A percentile compares a stretch with the other conserved stretches of the same genome.
Evolutionary conservation across 1,140 invertebrate genomes (phyloP).

Genomic region (Sitobion miscanthi): DNA sequence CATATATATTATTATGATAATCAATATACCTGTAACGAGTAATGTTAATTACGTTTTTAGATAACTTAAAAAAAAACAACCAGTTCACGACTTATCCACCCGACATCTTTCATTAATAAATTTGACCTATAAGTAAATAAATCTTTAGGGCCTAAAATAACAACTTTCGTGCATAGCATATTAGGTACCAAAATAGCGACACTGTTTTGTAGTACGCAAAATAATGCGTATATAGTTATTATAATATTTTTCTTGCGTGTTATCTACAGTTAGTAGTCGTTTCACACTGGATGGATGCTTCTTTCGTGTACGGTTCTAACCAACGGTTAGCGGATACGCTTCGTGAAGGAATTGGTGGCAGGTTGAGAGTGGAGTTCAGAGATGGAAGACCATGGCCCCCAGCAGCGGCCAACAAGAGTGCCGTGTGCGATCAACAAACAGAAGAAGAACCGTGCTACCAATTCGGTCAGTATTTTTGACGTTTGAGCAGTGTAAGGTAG

Average conservation of each 20-base stretch:
- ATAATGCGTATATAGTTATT: not conserved
- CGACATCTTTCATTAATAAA: too few relatives aligned
- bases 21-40: not conserved
- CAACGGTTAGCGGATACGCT: constrained; percentile 70
- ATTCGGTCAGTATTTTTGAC: constrained; percentile 59
- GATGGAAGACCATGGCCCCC: constrained; percentile 74
- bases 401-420: constrained; percentile 70
- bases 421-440: constrained; percentile 68
- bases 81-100: too few relatives aligned
- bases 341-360: constrained; percentile 68
- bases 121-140: too few relatives aligned
- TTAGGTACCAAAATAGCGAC: not conserved
- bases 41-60: not conserved
- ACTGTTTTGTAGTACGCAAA: not conserved
- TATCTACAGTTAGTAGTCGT: constrained; percentile 75
- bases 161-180: not conserved
- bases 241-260: not conserved
- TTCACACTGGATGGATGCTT: constrained; percentile 84
- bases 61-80: too few relatives aligned
- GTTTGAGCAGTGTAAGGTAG: not conserved
- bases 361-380: constrained; percentile 66
- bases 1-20: not conserved
- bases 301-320: constrained; percentile 82
- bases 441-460: constrained; percentile 61
- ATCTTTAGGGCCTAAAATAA: too few relatives aligned